Base-by-base conservation (phyloP, 92 coral and sea anemone genomes). In the Phenganax stokvisi region DNA sequence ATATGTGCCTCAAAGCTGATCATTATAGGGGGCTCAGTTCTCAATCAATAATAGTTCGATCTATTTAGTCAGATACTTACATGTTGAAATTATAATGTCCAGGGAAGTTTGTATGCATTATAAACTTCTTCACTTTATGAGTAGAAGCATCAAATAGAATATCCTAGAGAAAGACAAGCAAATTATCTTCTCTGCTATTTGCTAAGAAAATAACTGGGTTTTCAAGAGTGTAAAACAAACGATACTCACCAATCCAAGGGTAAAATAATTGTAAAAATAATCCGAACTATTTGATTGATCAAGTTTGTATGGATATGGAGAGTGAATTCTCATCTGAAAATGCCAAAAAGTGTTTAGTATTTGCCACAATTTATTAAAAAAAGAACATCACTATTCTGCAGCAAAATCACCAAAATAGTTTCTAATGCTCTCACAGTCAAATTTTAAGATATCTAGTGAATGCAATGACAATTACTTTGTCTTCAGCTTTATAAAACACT, bases 31-130 rank as follows among this genome's bases (percentile, higher is more conserved):
- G 25, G 25, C 47, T 5, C 2, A 37, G 47, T 37, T 37, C 47
- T 37, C 3, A 37, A 37, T 37, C 47, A 37, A 37, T 37, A 37
- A 2, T 37, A 5, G 47, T 31, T 12, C 25, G 59, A 77, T 27
- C 58, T 6, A 71, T 9, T 11, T 47, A 75, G 70, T 11, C 60
- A 28, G 61, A 8, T 5, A 59, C 97, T 88, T 80, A 92, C 99
- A 92, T 96, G 88, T 96, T 96, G 70, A 96, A 96, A 89, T 96
- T 96, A 84, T 90, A 96, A 66, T 96, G 99, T 9, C 99, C 99
- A 56, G 99, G 99, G 76, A 92, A 96, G 80, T 96, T 96, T 7
- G 99, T 96, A 85, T 96, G 99, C 57, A 96, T 81, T 30, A 96
- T 96, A 57, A 96, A 89, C 84, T 96, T 96, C 87, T 96, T 96